phyloP scores from a whole-genome alignment of 1,140 invertebrate species.

The Leptoteleia sp. region DNA sequence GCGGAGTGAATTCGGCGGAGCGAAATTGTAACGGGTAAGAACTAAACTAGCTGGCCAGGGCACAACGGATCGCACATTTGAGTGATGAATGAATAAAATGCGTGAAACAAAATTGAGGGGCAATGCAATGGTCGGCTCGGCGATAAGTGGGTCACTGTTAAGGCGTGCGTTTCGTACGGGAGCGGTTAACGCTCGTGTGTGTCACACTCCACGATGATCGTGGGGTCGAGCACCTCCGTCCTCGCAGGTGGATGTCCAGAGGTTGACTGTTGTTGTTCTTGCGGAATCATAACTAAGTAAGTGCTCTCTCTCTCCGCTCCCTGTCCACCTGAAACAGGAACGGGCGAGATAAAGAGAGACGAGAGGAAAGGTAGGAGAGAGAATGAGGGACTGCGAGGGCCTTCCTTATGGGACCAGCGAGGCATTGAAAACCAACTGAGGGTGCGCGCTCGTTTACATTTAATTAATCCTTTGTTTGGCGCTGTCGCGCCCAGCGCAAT shows the following conservation, averaged over 20 bases:
- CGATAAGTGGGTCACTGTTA: too few species aligned
- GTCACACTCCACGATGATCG: constrained; percentile 74
- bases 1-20: too few species aligned
- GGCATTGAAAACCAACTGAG: constrained; percentile 45
- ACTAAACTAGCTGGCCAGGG: too few species aligned
- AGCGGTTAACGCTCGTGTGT: constrained; percentile 73
- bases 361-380: constrained; percentile 55
- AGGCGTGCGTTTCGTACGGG: constrained; percentile 64
- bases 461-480: constrained; percentile 44
- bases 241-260: constrained; percentile 80
- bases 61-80: too few species aligned
- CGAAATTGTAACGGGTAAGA: too few species aligned
- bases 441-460: constrained; percentile 32
- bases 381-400: constrained; percentile 16
- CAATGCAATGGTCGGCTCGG: too few species aligned
- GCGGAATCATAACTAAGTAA: constrained; percentile 77
- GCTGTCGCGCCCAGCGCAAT: too few species aligned
- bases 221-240: constrained; percentile 80
- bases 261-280: constrained; percentile 77
- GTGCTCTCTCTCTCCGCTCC: constrained; percentile 63
- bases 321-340: constrained; percentile 69
- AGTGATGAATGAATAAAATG: too few species aligned
- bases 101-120: too few species aligned
- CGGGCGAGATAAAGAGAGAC: constrained; percentile 63
- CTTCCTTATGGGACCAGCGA: constrained; percentile 46